Conservation (phyloP, 2,113 vertebrate genomes). For the human (Homo sapiens) region DNA sequence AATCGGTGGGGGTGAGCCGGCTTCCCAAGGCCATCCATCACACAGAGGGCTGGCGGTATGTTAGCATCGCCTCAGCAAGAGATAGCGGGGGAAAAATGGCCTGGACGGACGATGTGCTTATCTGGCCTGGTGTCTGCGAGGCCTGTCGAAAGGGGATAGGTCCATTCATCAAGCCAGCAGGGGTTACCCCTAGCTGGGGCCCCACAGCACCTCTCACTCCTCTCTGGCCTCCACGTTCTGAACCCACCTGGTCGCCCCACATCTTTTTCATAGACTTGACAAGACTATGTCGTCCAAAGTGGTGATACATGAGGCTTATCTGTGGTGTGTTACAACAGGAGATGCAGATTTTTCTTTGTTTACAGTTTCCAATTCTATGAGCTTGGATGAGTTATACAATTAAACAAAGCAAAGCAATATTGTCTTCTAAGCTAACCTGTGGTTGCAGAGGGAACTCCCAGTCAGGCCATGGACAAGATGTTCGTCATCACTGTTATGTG, state of each 20-base stretch:
- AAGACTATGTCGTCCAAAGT: rapidly evolving
- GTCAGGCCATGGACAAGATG: rapidly evolving
- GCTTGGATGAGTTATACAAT: rapidly evolving
- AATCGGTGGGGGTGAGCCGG: neutral
- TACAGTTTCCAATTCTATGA: rapidly evolving
- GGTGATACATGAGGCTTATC: rapidly evolving
- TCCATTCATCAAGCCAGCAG: neutral
- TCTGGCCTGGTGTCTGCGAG: constrained; percentile 39
- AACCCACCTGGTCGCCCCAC: rapidly evolving
- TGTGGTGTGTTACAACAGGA: rapidly evolving
- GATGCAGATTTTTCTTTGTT: rapidly evolving
- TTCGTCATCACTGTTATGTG: rapidly evolving
- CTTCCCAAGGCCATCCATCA: constrained; percentile 1
- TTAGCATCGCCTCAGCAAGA: neutral
- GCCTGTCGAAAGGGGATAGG: neutral
- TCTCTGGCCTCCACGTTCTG: neutral
- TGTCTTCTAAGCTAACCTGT: rapidly evolving
- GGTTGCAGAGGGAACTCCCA: neutral
- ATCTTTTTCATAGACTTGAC: neutral
- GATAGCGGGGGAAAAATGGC: constrained; percentile 43
- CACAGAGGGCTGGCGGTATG: neutral
- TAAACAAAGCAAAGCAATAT: neutral
- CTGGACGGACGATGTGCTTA: neutral
- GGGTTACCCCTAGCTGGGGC: neutral
- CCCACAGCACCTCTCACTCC: neutral